A percentile compares a stretch with the other conserved stretches of the same genome.
Conservation (phyloP, 2,888 invertebrate species). For the Ormyrus labotus region DNA sequence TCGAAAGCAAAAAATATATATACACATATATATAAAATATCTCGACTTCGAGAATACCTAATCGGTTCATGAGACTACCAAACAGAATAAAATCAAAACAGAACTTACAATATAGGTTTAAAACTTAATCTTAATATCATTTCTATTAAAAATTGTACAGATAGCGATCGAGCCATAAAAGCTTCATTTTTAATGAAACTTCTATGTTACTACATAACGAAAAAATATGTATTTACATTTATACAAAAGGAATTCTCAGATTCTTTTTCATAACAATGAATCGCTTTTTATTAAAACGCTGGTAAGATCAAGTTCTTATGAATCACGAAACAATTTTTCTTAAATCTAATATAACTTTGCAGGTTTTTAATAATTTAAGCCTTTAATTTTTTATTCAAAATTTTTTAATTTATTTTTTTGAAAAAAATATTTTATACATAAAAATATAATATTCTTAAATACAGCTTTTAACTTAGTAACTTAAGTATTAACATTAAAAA, state of each 20-base stretch:
- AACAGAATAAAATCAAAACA: constrained; percentile 12
- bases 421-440: background rate
- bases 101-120: constrained; percentile 22
- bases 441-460: background rate
- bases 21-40: background rate
- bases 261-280: constrained; percentile 24
- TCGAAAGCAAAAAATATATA: background rate
- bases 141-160: constrained; percentile 42
- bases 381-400: no score
- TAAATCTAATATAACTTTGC: background rate
- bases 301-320: background rate
- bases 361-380: background rate
- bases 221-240: constrained; percentile 51
- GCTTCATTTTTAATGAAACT: constrained; percentile 23
- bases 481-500: no score
- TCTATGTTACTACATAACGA: constrained; percentile 7
- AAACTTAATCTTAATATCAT: constrained; percentile 13
- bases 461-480: no score
- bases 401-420: no score
- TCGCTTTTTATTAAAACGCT: constrained; percentile 42
- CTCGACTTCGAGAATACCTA: constrained; percentile 8
- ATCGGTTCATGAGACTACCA: background rate
- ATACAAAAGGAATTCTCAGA: constrained; percentile 43
- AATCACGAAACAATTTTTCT: background rate
- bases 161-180: constrained; percentile 24